Base-by-base conservation (phyloP, 2,113 vertebrate genomes). In the Pteropus alecto region DNA sequence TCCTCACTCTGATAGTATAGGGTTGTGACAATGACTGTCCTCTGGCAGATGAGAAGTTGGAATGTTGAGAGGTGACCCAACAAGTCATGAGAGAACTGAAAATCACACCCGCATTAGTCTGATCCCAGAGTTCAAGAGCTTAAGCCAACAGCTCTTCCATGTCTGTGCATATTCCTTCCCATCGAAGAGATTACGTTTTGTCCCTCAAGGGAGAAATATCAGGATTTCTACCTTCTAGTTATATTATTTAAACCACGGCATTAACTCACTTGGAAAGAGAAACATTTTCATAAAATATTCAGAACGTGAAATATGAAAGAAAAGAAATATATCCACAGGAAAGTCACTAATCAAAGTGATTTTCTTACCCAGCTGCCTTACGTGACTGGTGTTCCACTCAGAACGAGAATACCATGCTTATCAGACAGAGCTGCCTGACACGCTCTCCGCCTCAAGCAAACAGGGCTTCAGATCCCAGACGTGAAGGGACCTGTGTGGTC, bases 281-380 rank as follows among this genome's bases (percentile, higher is more conserved):
- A 91, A 71, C 24, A 65, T 87, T 82, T 74, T 90, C 90, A 82
- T 97, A 93, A 97, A 97, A 89, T 88, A 96, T 97, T 97, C 93
- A 96, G 77, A 33, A 95, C 28, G n/a, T 78, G 90, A 87, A 92
- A 87, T 96, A 92, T n/a, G 79, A 94, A 95, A 93, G 90, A 82
- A 95, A 95, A 94, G 86, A 96, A 95, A 79, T 77, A 68, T 9
- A 41, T 43, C 58, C 68, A 83, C 43, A 94, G 71, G 58, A 93
- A 95, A 78, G 85, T 85, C 60, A 81, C 76, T 63, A 82, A 95
- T 90, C 79, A 95, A 92, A 96, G 94, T 77, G 90, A 87, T 54
- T 96, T 92, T 95, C 90, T 63, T 41, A 84, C 46, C 87, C 76
- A 38, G 48, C 46, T 87, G 77, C 41, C 30, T 83, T 14, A 81